Conservation (phyloP, 2,888 invertebrate species). For the Crioceris asparagi region DNA sequence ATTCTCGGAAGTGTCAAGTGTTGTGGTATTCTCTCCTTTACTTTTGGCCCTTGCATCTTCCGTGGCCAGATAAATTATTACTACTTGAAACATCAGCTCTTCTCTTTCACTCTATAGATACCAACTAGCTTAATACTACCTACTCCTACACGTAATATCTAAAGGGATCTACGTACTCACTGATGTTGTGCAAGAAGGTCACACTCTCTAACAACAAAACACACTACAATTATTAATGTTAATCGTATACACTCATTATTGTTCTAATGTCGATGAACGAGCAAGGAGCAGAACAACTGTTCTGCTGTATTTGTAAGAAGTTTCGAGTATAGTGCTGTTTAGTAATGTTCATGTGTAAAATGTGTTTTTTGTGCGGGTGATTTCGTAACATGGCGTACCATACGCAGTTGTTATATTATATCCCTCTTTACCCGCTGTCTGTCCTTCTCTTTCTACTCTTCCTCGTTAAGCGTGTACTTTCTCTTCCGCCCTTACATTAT, state of each 20-base stretch:
- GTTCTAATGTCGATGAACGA: too few relatives aligned
- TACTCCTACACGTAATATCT: too few relatives aligned
- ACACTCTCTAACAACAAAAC: too few relatives aligned
- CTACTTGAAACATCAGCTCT: not conserved
- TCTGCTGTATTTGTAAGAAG: conserved; percentile 6
- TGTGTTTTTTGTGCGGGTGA: conserved; percentile 33
- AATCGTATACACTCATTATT: too few relatives aligned
- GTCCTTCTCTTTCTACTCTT: conserved; percentile 12
- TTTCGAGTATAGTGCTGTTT: conserved; percentile 3
- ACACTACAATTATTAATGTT: too few relatives aligned
- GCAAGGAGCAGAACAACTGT: too few relatives aligned
- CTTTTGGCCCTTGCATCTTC: too few relatives aligned
- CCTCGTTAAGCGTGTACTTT: conserved; percentile 27
- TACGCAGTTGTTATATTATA: conserved; percentile 25
- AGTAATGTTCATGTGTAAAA: conserved; percentile 35
- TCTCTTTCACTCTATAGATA: conserved; percentile 5
- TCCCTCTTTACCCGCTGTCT: conserved; percentile 23
- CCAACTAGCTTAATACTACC: too few relatives aligned
- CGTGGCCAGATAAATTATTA: too few relatives aligned
- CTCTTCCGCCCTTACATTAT: conserved; percentile 33
- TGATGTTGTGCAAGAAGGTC: too few relatives aligned
- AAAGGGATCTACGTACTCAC: too few relatives aligned
- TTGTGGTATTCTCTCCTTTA: too few relatives aligned
- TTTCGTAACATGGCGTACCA: conserved; percentile 39
- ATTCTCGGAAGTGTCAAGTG: conserved; percentile 6